Evolutionary conservation across 2,113 vertebrate species (phyloP).

Genomic region (Recurvirostra avosetta): DNA sequence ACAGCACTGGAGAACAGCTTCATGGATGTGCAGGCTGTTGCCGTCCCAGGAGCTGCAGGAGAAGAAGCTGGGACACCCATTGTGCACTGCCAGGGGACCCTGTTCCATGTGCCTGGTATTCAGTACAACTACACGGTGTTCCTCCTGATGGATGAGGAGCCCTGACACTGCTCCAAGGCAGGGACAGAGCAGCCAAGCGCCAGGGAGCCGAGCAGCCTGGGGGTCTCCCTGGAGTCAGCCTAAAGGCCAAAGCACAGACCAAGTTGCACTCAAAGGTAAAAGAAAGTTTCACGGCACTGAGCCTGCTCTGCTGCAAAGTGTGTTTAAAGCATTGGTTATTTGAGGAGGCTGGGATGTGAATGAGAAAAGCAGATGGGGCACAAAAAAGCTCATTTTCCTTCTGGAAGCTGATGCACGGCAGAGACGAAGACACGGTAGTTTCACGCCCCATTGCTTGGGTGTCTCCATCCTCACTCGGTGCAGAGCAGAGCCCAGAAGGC

Average conservation of each 20-base stretch:
- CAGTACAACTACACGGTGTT: accelerated
- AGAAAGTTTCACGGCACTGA: accelerated
- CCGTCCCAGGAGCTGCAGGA: background rate
- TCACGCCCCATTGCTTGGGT: background rate
- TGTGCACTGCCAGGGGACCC: background rate
- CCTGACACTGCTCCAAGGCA: background rate
- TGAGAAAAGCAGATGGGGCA: background rate
- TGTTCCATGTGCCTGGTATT: background rate
- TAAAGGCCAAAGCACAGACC: background rate
- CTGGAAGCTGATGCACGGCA: background rate
- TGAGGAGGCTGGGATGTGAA: background rate
- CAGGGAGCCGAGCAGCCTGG: background rate
- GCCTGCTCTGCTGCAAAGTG: background rate
- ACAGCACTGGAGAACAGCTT: background rate
- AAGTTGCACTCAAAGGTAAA: background rate
- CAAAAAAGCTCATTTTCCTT: background rate
- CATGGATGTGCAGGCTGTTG: background rate
- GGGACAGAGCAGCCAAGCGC: background rate
- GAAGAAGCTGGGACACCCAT: background rate
- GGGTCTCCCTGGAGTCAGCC: no score
- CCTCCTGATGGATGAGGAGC: background rate
- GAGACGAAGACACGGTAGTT: background rate
- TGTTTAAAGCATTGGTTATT: background rate
- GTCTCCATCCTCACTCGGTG: background rate
- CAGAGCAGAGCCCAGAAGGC: background rate